Conservation (phyloP, 2,797 vertebrate genomes). For the Cetoscarus ocellatus region DNA sequence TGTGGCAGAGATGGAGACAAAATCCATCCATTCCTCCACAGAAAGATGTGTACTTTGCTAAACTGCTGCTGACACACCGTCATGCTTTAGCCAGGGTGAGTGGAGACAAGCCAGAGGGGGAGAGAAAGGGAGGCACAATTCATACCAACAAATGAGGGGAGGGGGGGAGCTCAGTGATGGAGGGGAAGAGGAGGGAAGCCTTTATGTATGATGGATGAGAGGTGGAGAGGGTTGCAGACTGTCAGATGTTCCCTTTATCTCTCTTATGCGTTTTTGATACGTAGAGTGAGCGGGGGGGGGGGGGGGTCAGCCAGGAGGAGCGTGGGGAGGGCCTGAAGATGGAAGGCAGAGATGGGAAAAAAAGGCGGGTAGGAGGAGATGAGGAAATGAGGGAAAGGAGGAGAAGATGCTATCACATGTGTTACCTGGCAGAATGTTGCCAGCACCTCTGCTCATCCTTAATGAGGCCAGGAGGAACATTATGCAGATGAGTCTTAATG, state of each 20-base stretch:
- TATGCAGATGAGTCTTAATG: constrained; percentile 83
- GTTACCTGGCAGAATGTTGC: constrained; percentile 60
- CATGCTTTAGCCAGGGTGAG: constrained; percentile 56
- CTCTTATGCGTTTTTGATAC: constrained; percentile 59
- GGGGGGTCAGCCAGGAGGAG: constrained; percentile 40
- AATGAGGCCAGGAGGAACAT: constrained; percentile 77
- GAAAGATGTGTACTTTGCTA: constrained; percentile 55
- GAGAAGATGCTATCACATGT: constrained; percentile 43
- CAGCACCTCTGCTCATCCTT: constrained; percentile 59
- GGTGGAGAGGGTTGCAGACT: constrained; percentile 70
- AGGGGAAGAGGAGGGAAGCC: constrained; percentile 44
- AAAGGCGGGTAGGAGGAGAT: background rate
- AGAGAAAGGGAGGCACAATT: constrained; percentile 47
- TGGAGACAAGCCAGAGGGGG: constrained; percentile 42
- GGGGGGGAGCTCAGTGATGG: constrained; percentile 22
- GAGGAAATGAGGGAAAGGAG: background rate
- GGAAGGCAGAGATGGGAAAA: constrained; percentile 34
- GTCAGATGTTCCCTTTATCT: constrained; percentile 78
- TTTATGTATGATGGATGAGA: constrained; percentile 77
- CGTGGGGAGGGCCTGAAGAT: constrained; percentile 38
- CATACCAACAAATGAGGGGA: constrained; percentile 64
- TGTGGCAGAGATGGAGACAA: constrained; percentile 19
- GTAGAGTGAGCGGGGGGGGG: constrained; percentile 52
- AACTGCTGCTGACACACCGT: constrained; percentile 57
- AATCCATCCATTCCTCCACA: constrained; percentile 52